Base-by-base conservation (phyloP, 2,888 invertebrate genomes). In the Cyclophora punctaria region DNA sequence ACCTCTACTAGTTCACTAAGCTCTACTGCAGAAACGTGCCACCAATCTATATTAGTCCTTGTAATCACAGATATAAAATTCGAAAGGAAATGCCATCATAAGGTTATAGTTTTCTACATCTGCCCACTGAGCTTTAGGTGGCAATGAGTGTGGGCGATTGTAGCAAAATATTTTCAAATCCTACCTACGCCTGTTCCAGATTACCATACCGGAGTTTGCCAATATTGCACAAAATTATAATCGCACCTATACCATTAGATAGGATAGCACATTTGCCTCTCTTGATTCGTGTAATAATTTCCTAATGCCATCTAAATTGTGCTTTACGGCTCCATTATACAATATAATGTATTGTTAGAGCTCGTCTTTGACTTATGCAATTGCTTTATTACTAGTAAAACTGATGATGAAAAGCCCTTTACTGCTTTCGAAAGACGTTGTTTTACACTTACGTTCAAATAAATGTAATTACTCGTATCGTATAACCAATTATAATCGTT, bases 161-260 rank as follows among this genome's bases (percentile, higher is more conserved):
- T 64, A 62, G 71, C 75, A 61, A 73, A 76, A 76, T 74, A 76
- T 75, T 77, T 75, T 73, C 67, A 65, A 67, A 64, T 57, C 58
- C 60, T 58, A 56, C 64, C 71, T 73, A 83, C 84, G 65, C 56
- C 5, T 59, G 81, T 73, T 78, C 82, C 63, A 82, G 67, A 74
- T 83, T 58, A 57, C 73, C 74, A 73, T 72, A 33, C 20, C 20
- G 34, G 3, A 34, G 44, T 5, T 5, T 44, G 44, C 44, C 34
- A 44, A 44, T 44, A 44, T 34, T 44, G 34, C 44, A 34, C 44
- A 44, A 44, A 44, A 44, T 37, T 37, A 37, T 44, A 44, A 5
- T 4, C 33, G 44, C 3, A 44, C 37, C 5, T 37, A 37, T 20
- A 43, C 20, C 33, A 44, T 44, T 44, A 33, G 34, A 44, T 44